phyloP scores from a whole-genome alignment of 2,113 vertebrate genomes.

The Pyxicephalus adspersus region DNA sequence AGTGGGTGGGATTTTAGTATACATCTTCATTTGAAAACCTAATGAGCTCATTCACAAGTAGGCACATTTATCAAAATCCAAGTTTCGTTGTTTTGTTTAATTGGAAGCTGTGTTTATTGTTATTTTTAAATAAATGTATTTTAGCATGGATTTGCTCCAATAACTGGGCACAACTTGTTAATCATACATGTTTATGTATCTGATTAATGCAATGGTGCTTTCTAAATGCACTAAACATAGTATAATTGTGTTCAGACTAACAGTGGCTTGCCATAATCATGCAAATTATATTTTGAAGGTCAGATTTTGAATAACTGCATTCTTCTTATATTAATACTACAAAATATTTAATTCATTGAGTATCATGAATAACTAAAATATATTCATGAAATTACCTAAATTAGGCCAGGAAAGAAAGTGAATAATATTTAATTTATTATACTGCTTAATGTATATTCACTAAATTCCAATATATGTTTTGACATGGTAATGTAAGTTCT shows the following conservation, averaged over 20 bases:
- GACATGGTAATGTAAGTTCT: too few relatives aligned
- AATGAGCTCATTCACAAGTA: neutral
- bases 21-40: too few relatives aligned
- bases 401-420: neutral
- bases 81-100: neutral
- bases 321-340: conserved; percentile 54
- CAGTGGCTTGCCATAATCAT: neutral
- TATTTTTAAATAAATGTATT: neutral
- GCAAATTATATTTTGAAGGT: conserved; percentile 41
- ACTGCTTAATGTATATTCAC: too few relatives aligned
- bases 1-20: too few relatives aligned
- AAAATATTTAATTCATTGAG: neutral
- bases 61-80: neutral
- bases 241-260: neutral
- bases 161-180: neutral
- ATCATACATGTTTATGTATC: conserved; percentile 21
- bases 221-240: neutral
- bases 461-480: too few relatives aligned
- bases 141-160: neutral
- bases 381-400: neutral
- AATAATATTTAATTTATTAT: too few relatives aligned
- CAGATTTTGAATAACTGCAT: conserved; percentile 8
- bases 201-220: neutral
- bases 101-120: neutral
- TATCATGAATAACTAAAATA: neutral